Evolutionary conservation across 2,888 invertebrate species (phyloP).

Genomic region (Alsophila aescularia): DNA sequence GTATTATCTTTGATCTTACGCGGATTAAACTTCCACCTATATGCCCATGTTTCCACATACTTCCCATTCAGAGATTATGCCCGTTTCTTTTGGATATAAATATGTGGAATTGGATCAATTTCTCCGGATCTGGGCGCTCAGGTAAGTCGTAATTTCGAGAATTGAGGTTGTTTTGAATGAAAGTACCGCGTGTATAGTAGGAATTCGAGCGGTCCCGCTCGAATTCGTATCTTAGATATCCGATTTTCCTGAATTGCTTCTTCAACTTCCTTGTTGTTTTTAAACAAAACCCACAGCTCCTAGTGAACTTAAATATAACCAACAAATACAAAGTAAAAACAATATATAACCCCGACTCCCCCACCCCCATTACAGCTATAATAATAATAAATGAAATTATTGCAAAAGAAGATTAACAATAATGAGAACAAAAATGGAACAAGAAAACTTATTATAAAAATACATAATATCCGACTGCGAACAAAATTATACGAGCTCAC

Average conservation of each 20-base stretch:
- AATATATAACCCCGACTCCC: too few species aligned
- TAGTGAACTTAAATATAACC: too few species aligned
- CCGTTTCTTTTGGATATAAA: constrained; percentile 22
- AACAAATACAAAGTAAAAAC: too few species aligned
- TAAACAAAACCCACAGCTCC: too few species aligned
- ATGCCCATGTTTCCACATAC: constrained; percentile 17
- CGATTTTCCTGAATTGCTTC: neutral
- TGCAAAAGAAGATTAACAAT: too few species aligned
- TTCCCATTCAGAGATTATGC: constrained; percentile 18
- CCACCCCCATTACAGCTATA: too few species aligned
- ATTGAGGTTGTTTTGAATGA: constrained; percentile 4
- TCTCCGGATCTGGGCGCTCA: neutral
- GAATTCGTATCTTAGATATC: neutral
- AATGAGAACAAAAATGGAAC: too few species aligned
- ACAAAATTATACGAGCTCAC: too few species aligned
- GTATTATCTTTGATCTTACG: constrained; percentile 35
- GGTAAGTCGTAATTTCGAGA: constrained; percentile 9
- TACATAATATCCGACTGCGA: too few species aligned
- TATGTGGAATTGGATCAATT: constrained; percentile 22
- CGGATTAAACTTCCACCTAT: constrained; percentile 27
- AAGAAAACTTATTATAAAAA: too few species aligned
- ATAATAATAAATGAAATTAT: too few species aligned
- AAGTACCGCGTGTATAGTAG: neutral
- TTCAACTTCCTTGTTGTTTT: too few species aligned
- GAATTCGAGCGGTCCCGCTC: neutral